These are phyloP conservation scores for Moxostoma hubbsi DNA, from an alignment of 2,797 vertebrate species.

Conservation along the genomic window DNA sequence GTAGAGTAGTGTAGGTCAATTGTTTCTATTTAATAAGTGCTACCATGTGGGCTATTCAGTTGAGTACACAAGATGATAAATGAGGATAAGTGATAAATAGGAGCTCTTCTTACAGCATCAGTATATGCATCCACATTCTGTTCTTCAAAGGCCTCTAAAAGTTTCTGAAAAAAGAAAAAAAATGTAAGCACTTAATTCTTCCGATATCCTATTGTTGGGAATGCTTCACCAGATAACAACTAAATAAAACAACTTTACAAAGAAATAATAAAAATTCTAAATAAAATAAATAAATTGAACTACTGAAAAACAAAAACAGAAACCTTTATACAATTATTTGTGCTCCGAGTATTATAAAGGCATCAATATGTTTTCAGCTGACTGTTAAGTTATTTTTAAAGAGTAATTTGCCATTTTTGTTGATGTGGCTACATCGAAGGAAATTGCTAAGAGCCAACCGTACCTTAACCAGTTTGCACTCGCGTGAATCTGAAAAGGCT, in stretches of 20 bases:
- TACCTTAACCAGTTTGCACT: slow-evolving; percentile 87
- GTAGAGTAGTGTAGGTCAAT: no score
- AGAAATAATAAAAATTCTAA: no score
- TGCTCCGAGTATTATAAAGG: no score
- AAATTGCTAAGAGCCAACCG: neutral
- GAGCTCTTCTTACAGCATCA: slow-evolving; percentile 80
- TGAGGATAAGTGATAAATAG: neutral
- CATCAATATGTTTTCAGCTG: neutral
- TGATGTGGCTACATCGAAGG: neutral
- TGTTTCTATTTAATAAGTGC: no score
- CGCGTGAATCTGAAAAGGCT: slow-evolving; percentile 83
- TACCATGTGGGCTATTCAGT: no score
- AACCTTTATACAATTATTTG: no score
- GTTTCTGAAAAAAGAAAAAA: slow-evolving; percentile 77
- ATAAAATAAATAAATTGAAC: no score
- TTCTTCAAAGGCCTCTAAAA: slow-evolving; percentile 91
- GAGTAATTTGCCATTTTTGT: neutral
- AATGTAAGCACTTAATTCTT: neutral
- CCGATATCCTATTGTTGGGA: neutral
- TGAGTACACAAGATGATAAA: neutral
- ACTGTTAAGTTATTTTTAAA: neutral
- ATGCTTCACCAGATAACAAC: no score
- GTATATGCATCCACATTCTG: slow-evolving; percentile 91
- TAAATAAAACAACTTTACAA: no score
- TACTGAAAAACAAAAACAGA: no score